Evolutionary conservation across 23 tunicate species (phyloP).

Genomic region (Ciona savignyi): DNA sequence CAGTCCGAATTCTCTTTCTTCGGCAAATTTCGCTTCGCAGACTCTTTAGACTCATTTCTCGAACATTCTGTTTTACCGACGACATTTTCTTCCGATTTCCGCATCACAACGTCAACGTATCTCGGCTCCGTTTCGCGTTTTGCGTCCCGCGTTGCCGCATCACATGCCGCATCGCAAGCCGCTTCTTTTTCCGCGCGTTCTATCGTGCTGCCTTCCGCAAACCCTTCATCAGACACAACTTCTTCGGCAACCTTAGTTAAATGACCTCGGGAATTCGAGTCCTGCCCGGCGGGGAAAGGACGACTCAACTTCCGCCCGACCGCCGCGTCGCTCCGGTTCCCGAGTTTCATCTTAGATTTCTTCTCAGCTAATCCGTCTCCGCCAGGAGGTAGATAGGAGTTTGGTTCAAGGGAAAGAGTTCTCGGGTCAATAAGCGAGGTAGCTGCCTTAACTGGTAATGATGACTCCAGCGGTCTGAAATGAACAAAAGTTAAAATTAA

Average conservation of each 20-base stretch:
- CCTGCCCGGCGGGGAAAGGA: slow-evolving; percentile 42
- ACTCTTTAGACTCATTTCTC: neutral
- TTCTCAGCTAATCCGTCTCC: slow-evolving; percentile 22
- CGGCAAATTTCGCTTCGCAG: neutral
- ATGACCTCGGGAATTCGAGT: neutral
- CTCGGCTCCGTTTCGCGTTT: neutral
- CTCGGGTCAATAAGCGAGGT: slow-evolving; percentile 57
- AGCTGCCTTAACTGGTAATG: slow-evolving; percentile 19
- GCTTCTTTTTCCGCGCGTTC: slow-evolving; percentile 37
- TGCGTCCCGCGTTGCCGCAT: too few species aligned
- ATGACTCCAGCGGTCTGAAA: neutral
- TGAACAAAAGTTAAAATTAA: too few species aligned
- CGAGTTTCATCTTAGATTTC: slow-evolving; percentile 18
- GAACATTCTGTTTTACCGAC: neutral
- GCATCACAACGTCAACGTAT: neutral
- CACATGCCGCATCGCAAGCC: neutral
- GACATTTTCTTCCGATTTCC: neutral
- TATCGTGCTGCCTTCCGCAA: slow-evolving; percentile 66
- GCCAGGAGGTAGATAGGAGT: slow-evolving; percentile 18
- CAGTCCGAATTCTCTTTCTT: slow-evolving; percentile 28
- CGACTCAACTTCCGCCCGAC: slow-evolving; percentile 64
- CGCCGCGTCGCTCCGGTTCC: slow-evolving; percentile 40
- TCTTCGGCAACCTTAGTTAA: slow-evolving; percentile 24
- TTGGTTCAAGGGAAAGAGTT: slow-evolving; percentile 69
- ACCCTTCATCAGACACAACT: slow-evolving; percentile 61